A percentile compares a stretch with the other conserved stretches of the same genome.
Evolutionary conservation across 2,113 vertebrate species (phyloP).

Genomic region (Chaenocephalus aceratus): DNA sequence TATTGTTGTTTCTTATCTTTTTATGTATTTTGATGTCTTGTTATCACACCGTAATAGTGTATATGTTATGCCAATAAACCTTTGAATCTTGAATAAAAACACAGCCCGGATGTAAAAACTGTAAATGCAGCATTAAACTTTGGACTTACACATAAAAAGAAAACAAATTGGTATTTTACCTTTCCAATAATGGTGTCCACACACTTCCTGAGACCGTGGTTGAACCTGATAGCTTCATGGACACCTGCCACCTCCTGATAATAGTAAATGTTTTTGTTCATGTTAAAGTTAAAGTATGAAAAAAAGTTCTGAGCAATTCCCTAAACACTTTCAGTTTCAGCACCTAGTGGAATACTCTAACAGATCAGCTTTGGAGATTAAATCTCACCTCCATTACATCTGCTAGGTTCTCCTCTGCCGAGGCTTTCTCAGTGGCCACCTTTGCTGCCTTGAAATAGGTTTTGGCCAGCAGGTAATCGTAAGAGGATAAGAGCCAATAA

Average conservation of each 20-base stretch:
- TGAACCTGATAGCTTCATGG: slow-evolving; percentile 88
- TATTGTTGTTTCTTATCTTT: too few species aligned
- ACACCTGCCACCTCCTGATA: slow-evolving; percentile 89
- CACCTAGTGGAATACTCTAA: neutral
- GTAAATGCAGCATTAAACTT: neutral
- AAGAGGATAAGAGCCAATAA: slow-evolving; percentile 91
- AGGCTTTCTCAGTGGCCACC: slow-evolving; percentile 91
- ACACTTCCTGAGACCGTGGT: slow-evolving; percentile 89
- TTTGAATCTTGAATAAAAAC: too few species aligned
- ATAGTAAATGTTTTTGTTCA: slow-evolving; percentile 9
- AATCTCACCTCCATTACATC: slow-evolving; percentile 91
- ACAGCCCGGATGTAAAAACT: neutral
- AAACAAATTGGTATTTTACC: slow-evolving; percentile 77
- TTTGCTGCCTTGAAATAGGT: slow-evolving; percentile 94
- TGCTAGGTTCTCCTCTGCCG: slow-evolving; percentile 91
- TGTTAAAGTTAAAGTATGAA: neutral
- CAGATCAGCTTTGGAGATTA: neutral
- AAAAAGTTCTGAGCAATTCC: too few species aligned
- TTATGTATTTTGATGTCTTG: too few species aligned
- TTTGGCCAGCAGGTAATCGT: slow-evolving; percentile 88
- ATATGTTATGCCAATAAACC: too few species aligned
- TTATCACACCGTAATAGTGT: too few species aligned
- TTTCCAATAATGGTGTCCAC: slow-evolving; percentile 95
- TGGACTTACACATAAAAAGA: neutral
- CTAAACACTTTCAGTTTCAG: neutral